Evolutionary conservation across 2,797 vertebrate species (phyloP).

Genomic region (Gephyroberyx darwinii): DNA sequence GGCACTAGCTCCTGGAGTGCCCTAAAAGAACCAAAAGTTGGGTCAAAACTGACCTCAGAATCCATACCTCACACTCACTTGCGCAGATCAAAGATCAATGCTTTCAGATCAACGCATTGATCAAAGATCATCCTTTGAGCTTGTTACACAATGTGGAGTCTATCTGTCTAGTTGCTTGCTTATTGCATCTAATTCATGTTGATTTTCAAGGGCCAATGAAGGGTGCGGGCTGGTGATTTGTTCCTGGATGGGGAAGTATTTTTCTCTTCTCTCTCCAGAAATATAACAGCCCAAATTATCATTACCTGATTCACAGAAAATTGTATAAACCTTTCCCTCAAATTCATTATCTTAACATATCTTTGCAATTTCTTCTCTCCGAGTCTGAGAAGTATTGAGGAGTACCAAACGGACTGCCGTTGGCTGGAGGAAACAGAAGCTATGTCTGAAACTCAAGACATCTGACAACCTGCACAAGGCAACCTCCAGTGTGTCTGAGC

Average conservation of each 20-base stretch:
- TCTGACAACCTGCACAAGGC: conserved; percentile 11
- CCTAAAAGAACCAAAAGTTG: conserved; percentile 32
- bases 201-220: conserved; percentile 44
- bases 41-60: conserved; percentile 30
- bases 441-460: conserved; percentile 35
- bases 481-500: conserved; percentile 18
- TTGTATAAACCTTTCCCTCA: conserved; percentile 23
- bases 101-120: conserved; percentile 8
- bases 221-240: conserved; percentile 24
- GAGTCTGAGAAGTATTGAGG: not conserved
- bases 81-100: conserved; percentile 7
- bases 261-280: conserved; percentile 43
- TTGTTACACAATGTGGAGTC: conserved; percentile 41
- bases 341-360: conserved; percentile 10
- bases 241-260: conserved; percentile 25
- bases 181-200: conserved; percentile 43
- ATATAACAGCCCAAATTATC: conserved; percentile 39
- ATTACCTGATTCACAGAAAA: conserved; percentile 25
- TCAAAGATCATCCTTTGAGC: conserved; percentile 29
- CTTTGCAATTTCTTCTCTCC: conserved; percentile 3
- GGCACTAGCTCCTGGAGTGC: conserved; percentile 44
- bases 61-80: conserved; percentile 26
- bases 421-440: conserved; percentile 25
- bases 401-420: conserved; percentile 16
- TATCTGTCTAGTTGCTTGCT: conserved; percentile 28